These are phyloP conservation scores for Okapia johnstoni DNA, from an alignment of 2,113 vertebrate species.

Conservation along the genomic window DNA sequence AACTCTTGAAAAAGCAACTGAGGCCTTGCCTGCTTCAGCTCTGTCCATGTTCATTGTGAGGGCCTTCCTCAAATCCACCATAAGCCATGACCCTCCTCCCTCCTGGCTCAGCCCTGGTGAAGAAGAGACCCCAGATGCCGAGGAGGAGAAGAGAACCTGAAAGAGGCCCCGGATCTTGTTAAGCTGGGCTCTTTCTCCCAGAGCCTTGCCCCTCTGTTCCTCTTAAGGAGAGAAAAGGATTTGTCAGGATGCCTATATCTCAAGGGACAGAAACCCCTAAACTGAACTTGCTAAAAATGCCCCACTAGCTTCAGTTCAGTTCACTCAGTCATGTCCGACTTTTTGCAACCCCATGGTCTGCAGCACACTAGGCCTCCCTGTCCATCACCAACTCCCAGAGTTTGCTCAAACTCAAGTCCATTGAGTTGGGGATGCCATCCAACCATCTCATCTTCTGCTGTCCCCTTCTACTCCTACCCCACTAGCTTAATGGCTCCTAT, in stretches of 20 bases:
- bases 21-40: background rate
- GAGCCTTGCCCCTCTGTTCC: accelerated
- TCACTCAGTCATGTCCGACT: background rate
- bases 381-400: background rate
- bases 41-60: background rate
- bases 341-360: background rate
- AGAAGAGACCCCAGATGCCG: background rate
- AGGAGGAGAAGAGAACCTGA: background rate
- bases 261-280: background rate
- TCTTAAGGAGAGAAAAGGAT: background rate
- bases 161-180: background rate
- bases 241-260: background rate
- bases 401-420: background rate
- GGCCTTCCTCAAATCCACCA: background rate
- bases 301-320: background rate
- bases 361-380: background rate
- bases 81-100: background rate
- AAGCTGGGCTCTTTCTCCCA: background rate
- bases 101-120: background rate
- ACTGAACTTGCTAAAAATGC: background rate
- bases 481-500: background rate
- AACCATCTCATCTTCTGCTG: background rate
- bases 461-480: background rate
- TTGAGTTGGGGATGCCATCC: background rate
- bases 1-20: background rate